Base-by-base conservation (phyloP, 2,113 vertebrate species). In the Genyomyrus donnyi region DNA sequence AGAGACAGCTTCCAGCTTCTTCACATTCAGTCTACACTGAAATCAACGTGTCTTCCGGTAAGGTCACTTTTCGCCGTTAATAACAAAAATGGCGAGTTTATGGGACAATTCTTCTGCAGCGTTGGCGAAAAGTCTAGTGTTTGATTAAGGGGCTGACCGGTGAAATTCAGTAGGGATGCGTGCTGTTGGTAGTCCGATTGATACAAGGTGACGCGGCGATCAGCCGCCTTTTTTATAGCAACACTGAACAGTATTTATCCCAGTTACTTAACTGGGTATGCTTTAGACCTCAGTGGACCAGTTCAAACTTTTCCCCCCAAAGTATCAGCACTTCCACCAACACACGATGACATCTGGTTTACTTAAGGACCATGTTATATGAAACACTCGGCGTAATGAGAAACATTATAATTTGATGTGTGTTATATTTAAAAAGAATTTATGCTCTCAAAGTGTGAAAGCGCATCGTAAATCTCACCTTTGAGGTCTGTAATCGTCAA, bases 1-100 rank as follows among this genome's bases (percentile, higher is more conserved):
- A 21, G 90, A 91, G 92, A 93, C 89, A 89, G 88, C 91, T 91
- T 91, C 88, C 90, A 90, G 86, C 88, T 89, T 88, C 89, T 62
- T 85, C 80, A 35, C 8, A 53, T 17, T 17, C 46, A 19, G 80
- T 58, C 89, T 86, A 87, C 91, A 3, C 13, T 50, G 46, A 66
- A 89, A 89, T 74, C 66, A 77, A 31, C 88, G 42, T 77, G 42
- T 49, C 46, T 89, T 89, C 88, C 27, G 88, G 88, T 89, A 89
- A 89, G 88, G 15, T 49, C 70, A 50, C 39, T 83, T 53, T 89
- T 80, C 48, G 27, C 15, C 21, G 46, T 80, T 52, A 35, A 35
- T n/a, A 77, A 50, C n/a, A 42, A 56, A 42, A 77, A 48, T 48
- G 45, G 83, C 42, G 83, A 85, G 83, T 42, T 70, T 48, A 42